Conservation (phyloP, 1,140 invertebrate species). For the Cydia strobilella region DNA sequence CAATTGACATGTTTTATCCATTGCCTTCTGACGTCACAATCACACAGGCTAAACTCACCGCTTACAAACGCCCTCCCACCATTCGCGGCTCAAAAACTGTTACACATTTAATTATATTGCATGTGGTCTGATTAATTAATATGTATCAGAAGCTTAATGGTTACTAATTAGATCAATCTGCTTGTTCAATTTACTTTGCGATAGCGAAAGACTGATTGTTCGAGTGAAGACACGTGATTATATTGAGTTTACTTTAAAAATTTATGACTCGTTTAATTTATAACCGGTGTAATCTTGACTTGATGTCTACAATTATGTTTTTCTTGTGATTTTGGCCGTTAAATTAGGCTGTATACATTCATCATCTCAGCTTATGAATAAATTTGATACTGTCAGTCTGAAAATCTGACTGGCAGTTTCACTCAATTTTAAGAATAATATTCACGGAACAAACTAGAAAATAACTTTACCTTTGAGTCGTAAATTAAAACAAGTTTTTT, state of each 20-base stretch:
- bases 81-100: slow-evolving; percentile 15
- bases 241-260: slow-evolving; percentile 36
- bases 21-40: slow-evolving; percentile 2
- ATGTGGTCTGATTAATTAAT: slow-evolving; percentile 42
- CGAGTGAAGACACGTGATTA: slow-evolving; percentile 35
- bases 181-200: slow-evolving; percentile 38
- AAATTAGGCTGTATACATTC: slow-evolving; percentile 19
- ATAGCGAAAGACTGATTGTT: slow-evolving; percentile 46
- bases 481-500: no score
- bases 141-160: slow-evolving; percentile 45
- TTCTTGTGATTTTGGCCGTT: slow-evolving; percentile 11
- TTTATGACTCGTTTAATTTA: slow-evolving; percentile 32
- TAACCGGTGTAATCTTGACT: slow-evolving; percentile 19
- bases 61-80: neutral
- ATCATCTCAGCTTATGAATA: slow-evolving; percentile 20
- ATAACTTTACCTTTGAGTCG: neutral
- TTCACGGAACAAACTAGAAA: neutral
- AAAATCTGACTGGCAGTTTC: no score
- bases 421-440: neutral
- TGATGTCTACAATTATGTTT: slow-evolving; percentile 30
- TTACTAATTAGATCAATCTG: slow-evolving; percentile 44
- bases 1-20: slow-evolving; percentile 12
- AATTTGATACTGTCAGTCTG: slow-evolving; percentile 7
- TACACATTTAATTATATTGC: slow-evolving; percentile 1
- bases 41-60: neutral